These are phyloP conservation scores for Acanthurus lineatus DNA, from an alignment of 2,797 vertebrate species.

Conservation along the genomic window DNA sequence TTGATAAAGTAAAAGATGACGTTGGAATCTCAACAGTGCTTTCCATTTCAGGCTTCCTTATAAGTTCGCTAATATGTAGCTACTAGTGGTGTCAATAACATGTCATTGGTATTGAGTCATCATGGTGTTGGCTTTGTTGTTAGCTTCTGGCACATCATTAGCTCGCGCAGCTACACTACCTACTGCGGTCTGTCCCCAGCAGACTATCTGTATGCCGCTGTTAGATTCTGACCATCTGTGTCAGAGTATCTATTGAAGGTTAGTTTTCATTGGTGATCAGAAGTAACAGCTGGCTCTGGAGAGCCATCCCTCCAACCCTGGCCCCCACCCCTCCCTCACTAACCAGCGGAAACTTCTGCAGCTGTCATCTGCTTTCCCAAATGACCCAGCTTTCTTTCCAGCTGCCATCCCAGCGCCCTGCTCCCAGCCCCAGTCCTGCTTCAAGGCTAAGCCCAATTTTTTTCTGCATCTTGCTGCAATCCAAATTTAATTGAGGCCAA, in stretches of 20 bases:
- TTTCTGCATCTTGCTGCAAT: conserved; percentile 16
- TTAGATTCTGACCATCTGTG: conserved; percentile 69
- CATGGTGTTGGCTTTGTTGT: conserved; percentile 19
- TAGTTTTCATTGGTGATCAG: conserved; percentile 74
- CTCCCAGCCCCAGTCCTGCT: conserved; percentile 60
- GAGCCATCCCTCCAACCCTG: conserved; percentile 62
- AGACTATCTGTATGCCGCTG: conserved; percentile 44
- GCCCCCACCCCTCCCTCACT: conserved; percentile 70
- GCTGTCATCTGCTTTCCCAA: conserved; percentile 87
- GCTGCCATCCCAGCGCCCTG: conserved; percentile 77
- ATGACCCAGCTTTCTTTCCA: conserved; percentile 84
- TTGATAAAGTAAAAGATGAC: too few relatives aligned
- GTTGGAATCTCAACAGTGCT: neutral
- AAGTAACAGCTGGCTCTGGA: conserved; percentile 84
- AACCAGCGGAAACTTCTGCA: conserved; percentile 84
- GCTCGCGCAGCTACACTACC: conserved; percentile 33
- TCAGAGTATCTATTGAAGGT: conserved; percentile 62
- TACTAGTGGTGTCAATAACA: neutral
- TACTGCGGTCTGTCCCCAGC: conserved; percentile 32
- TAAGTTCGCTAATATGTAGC: neutral
- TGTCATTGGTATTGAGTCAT: conserved; percentile 22
- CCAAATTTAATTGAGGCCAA: conserved; percentile 21
- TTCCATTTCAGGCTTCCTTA: neutral
- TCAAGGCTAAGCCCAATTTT: conserved; percentile 47
- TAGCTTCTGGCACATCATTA: conserved; percentile 45